Evolutionary conservation across 2,113 vertebrate genomes (phyloP).

Genomic region (Australoheros scitulus): DNA sequence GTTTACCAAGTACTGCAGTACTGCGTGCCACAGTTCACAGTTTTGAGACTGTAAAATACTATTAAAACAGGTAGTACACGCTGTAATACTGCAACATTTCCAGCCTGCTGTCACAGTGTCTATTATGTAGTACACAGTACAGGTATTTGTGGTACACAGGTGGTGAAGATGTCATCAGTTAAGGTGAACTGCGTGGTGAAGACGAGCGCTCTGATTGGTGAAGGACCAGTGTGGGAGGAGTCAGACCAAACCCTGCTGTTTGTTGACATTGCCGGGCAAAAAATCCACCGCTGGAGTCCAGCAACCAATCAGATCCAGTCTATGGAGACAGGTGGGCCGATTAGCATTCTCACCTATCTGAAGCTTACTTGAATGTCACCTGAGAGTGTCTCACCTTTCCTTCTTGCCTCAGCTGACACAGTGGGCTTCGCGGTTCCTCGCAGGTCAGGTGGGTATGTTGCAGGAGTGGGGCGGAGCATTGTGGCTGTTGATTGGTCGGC

Average conservation of each 20-base stretch:
- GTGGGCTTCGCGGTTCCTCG: constrained; percentile 62
- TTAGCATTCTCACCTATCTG: constrained; percentile 61
- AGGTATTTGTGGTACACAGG: neutral
- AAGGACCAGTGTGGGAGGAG: constrained; percentile 93
- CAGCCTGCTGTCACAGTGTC: no score
- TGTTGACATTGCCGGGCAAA: constrained; percentile 86
- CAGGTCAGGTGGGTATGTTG: constrained; percentile 56
- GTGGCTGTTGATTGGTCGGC: constrained; percentile 65
- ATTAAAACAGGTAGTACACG: no score
- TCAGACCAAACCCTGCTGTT: constrained; percentile 82
- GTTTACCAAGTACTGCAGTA: no score
- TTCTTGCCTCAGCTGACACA: constrained; percentile 38
- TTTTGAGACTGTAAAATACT: no score
- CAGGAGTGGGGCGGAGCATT: constrained; percentile 62
- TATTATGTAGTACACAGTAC: neutral
- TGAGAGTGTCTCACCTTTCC: neutral
- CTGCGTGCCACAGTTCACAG: neutral
- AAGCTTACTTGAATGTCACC: neutral
- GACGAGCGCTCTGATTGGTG: constrained; percentile 78
- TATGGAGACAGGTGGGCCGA: constrained; percentile 75
- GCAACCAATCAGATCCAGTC: constrained; percentile 73
- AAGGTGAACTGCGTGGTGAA: constrained; percentile 83
- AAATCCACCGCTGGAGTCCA: constrained; percentile 85
- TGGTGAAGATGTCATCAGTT: constrained; percentile 82
- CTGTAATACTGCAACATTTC: no score